Base-by-base conservation (phyloP, 1,140 invertebrate species). In the Zaprionus lachaisei region DNA sequence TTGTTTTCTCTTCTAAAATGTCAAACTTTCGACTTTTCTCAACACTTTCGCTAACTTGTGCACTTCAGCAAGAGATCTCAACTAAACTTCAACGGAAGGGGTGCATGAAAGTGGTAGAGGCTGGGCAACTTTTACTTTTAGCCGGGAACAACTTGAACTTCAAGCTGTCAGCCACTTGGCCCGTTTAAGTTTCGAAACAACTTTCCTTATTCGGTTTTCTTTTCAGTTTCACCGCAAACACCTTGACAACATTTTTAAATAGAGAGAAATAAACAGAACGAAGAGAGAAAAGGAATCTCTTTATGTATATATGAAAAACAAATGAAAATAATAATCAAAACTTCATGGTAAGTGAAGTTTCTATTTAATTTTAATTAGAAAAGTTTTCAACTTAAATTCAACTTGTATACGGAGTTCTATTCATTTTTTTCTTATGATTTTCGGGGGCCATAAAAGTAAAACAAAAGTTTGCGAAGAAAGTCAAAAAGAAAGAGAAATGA, bases 311-410 rank as follows among this genome's bases (percentile, higher is more conserved):
- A 4, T 55, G 44, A 62, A 51, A 62, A 72, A 84, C 55, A 57
- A 90, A 67, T 81, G 65, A 74, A 84, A 90, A 84, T 90, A 81
- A 83, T 89, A 87, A 87, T 87, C 84, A 84, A 84, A 89, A 89
- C 81, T 84, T 90, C 74, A 79, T 20, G 58, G 55, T 15, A 80
- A 76, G 41, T 66, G 58, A 90, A 81, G 68, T 90, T 84, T 90
- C 79, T 90, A 90, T 87, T 90, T 79, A 89, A 90, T 90, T 87
- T 87, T 87, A 87, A 87, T 87, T 87, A 87, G 85, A 87, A 87
- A 87, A 87, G 81, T 87, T 87, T 87, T 73, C 75, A 79, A 87
- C 81, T 89, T 87, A 81, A 81, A 79, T 84, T 84, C 63, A 84
- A 83, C 73, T 89, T 87, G 80, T 71, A 78, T 72, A 66, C 60